phyloP scores from a whole-genome alignment of 1,140 invertebrate species.

The Agrilus planipennis region DNA sequence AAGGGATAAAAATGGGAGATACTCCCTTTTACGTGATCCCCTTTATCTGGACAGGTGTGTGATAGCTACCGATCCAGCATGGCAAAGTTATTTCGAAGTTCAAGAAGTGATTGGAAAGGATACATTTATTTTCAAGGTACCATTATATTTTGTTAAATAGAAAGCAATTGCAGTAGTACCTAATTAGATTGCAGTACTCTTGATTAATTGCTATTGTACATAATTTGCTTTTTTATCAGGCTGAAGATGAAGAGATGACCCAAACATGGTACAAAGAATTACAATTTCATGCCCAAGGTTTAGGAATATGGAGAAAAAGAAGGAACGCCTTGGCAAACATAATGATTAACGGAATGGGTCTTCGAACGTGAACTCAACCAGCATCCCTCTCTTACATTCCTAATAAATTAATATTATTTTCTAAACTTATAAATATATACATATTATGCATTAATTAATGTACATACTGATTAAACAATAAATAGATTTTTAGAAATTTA shows the following conservation, averaged over 20 bases:
- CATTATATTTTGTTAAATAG: too few species aligned
- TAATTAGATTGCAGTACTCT: too few species aligned
- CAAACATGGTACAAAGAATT: slow-evolving; percentile 80
- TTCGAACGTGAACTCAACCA: slow-evolving; percentile 29
- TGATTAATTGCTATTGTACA: too few species aligned
- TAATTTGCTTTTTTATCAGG: slow-evolving; percentile 59
- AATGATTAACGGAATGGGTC: slow-evolving; percentile 80
- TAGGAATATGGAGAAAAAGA: slow-evolving; percentile 82
- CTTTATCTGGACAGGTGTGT: slow-evolving; percentile 82
- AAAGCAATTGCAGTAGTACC: too few species aligned
- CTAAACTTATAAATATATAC: too few species aligned
- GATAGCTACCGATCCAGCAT: slow-evolving; percentile 71
- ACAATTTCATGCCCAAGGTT: slow-evolving; percentile 78
- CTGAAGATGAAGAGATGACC: slow-evolving; percentile 73
- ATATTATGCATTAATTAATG: too few species aligned
- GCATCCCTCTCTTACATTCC: too few species aligned
- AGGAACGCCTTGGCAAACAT: slow-evolving; percentile 89
- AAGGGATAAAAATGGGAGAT: slow-evolving; percentile 81
- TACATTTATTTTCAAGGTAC: slow-evolving; percentile 88
- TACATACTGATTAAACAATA: too few species aligned
- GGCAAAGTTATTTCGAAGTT: slow-evolving; percentile 89
- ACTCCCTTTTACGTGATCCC: slow-evolving; percentile 76
- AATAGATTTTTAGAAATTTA: too few species aligned
- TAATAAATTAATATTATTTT: too few species aligned
- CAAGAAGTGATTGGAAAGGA: slow-evolving; percentile 88